A percentile compares a stretch with the other conserved stretches of the same genome.
phyloP scores from a whole-genome alignment of 2,113 vertebrate species.

The Hypanus sabinus region DNA sequence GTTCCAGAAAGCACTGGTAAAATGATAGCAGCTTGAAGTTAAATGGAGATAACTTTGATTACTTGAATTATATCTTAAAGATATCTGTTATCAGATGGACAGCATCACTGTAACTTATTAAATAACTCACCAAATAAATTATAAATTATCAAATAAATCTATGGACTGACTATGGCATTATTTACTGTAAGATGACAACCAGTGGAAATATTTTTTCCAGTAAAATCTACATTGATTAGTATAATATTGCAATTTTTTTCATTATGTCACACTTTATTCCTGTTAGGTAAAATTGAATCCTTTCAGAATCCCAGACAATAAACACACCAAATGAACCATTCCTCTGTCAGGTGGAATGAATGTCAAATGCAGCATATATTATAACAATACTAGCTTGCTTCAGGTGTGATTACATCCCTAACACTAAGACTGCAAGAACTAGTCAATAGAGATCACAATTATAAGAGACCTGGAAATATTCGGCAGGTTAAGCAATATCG shows the following conservation, averaged over 20 bases:
- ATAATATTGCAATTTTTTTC: not conserved
- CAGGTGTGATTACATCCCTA: not conserved
- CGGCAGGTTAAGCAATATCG: too few species aligned
- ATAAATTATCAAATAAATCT: too few species aligned
- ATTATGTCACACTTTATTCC: not conserved
- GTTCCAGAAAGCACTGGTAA: not conserved
- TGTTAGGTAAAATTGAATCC: not conserved
- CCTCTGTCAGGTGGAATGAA: not conserved
- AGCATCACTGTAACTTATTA: not conserved
- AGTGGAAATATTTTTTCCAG: not conserved
- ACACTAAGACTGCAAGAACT: too few species aligned
- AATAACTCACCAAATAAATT: too few species aligned
- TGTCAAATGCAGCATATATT: not conserved
- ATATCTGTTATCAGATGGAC: not conserved
- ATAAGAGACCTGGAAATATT: too few species aligned
- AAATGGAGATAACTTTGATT: not conserved
- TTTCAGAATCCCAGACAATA: not conserved
- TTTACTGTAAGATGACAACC: not conserved
- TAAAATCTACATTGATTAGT: not conserved
- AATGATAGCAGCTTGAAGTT: not conserved
- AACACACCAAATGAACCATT: not conserved
- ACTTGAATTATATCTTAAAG: not conserved
- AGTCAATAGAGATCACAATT: too few species aligned
- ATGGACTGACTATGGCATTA: not conserved
- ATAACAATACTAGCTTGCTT: not conserved